Base-by-base conservation (phyloP, 2,797 vertebrate species). In the Delichon dasypus region DNA sequence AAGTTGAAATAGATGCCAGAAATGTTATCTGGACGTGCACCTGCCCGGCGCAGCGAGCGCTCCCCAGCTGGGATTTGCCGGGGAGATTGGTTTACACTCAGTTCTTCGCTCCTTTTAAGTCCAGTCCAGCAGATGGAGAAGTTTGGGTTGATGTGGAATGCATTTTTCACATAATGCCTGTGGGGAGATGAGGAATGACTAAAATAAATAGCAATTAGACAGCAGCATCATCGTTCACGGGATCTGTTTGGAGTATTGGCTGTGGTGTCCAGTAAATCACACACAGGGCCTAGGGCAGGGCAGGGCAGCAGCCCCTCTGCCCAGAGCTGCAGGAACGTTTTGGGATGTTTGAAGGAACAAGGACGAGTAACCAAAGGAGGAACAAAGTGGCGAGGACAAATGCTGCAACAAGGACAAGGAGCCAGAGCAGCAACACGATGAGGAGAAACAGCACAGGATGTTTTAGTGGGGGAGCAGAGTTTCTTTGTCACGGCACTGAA, bases 1-100 rank as follows among this genome's bases (percentile, higher is more conserved):
- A 95, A 97, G 98, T 98, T 98, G 98, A 98, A 98, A 98, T 97
- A 98, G 98, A 98, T 98, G 97, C 97, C 97, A 98, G 98, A 98
- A 98, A 98, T 97, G 97, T 96, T 97, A 98, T 98, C 98, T 97
- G 95, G 95, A 95, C 71, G 67, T 79, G 91, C 98, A 98, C 98
- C 98, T 98, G 98, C 98, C 97, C 45, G 16, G 92, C 48, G 25
- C 96, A 97, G 61, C 27, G 82, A 96, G 96, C 89, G 29, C 60
- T 97, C 94, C 96, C 85, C 2, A 89, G 79, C 93, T 98, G 98
- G 98, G 97, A 98, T 98, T 98, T 97, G 97, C 92, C 93, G 93
- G 95, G 95, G 97, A 97, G 98, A 98, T 98, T 97, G 97, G 97
- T 96, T 98, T 98, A 98, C 98, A 98, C 85, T 92, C 95, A 87